Evolutionary conservation across 1,140 invertebrate genomes (phyloP).

Genomic region (Bombus haemorrhoidalis): DNA sequence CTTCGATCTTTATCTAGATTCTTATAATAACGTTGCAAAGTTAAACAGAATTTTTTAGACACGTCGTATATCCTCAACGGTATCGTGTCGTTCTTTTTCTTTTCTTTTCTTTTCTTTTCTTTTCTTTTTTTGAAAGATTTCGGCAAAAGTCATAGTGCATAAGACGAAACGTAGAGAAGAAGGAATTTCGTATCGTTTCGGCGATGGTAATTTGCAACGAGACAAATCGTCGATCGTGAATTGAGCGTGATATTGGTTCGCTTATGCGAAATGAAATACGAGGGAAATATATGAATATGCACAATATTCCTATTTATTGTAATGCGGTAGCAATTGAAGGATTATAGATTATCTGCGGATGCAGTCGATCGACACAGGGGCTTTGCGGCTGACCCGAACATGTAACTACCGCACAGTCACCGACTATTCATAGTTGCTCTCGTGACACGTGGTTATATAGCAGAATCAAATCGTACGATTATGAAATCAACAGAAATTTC

Average conservation of each 20-base stretch:
- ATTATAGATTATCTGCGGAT: slow-evolving; percentile 72
- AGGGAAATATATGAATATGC: neutral
- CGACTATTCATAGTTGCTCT: slow-evolving; percentile 57
- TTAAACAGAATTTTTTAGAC: too few species aligned
- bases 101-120: too few species aligned
- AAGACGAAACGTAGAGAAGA: neutral
- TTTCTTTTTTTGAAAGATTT: neutral
- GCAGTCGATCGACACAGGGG: slow-evolving; percentile 45
- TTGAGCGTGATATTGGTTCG: neutral
- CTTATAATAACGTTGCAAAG: too few species aligned
- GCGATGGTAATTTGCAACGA: neutral
- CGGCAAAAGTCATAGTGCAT: neutral
- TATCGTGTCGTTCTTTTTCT: too few species aligned
- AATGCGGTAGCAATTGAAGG: slow-evolving; percentile 77
- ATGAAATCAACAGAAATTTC: neutral
- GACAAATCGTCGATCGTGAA: neutral
- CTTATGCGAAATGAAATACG: neutral
- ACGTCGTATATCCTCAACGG: too few species aligned
- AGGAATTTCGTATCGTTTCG: neutral
- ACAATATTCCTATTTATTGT: slow-evolving; percentile 66
- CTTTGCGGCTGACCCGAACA: slow-evolving; percentile 58
- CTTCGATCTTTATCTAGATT: too few species aligned
- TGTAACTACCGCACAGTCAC: slow-evolving; percentile 50
- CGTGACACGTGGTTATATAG: neutral
- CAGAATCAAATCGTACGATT: neutral